Conservation (phyloP, 2,888 invertebrate species). For the Anorthoa munda region DNA sequence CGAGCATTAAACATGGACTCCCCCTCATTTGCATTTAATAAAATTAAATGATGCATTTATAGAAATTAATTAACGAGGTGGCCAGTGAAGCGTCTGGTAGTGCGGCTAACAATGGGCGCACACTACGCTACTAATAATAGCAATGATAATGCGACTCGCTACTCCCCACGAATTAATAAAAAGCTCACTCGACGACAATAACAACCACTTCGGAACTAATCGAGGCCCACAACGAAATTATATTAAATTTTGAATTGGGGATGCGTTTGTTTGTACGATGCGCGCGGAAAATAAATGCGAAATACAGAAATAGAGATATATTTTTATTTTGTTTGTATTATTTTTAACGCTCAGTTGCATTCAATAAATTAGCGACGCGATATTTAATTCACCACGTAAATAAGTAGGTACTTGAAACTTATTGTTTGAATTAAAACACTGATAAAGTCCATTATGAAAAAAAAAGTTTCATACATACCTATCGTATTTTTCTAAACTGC, state of each 20-base stretch:
- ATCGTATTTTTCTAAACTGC: not conserved
- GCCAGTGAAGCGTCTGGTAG: conserved; percentile 86
- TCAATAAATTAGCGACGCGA: not conserved
- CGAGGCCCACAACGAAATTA: conserved; percentile 84
- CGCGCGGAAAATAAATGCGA: conserved; percentile 61
- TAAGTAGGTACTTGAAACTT: not conserved
- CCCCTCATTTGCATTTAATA: conserved; percentile 90
- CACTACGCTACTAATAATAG: conserved; percentile 79
- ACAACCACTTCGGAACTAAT: conserved; percentile 87
- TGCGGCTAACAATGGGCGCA: conserved; percentile 75
- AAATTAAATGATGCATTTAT: conserved; percentile 91
- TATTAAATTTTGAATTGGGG: conserved; percentile 82
- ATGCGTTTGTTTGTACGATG: conserved; percentile 68
- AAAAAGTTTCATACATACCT: not conserved
- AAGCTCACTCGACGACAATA: conserved; percentile 89
- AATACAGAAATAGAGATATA: conserved; percentile 31
- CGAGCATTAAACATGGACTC: conserved; percentile 79
- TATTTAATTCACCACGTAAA: not conserved
- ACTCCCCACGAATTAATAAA: conserved; percentile 89
- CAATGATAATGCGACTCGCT: conserved; percentile 85
- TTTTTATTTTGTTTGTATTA: conserved; percentile 20
- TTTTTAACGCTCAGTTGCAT: conserved; percentile 4
- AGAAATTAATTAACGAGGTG: conserved; percentile 90
- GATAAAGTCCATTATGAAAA: not conserved
- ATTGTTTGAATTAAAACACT: not conserved